These are phyloP conservation scores for Epizoanthus illoricatus DNA, from an alignment of 92 coral and sea anemone species.

Conservation along the genomic window DNA sequence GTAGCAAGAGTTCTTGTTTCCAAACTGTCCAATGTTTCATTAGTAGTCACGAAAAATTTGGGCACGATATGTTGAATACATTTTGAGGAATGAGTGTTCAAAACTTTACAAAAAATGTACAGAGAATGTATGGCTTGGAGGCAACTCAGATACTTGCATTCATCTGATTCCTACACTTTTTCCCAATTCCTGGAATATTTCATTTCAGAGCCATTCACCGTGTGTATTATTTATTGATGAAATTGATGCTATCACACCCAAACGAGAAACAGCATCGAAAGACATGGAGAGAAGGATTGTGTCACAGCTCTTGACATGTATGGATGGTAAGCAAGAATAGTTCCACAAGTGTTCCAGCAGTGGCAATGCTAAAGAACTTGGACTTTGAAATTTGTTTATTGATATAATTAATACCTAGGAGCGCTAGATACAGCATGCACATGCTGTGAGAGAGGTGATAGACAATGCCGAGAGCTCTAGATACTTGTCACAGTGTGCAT, in stretches of 20 bases:
- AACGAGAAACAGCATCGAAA: constrained; percentile 96
- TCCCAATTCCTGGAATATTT: background rate
- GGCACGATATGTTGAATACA: too few relatives aligned
- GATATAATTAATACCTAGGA: too few relatives aligned
- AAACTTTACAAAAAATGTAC: too few relatives aligned
- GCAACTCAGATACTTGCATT: background rate
- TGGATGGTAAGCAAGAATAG: constrained; percentile 74
- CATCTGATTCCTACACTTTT: background rate
- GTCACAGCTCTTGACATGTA: constrained; percentile 89
- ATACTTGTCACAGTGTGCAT: background rate
- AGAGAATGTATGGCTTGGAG: too few relatives aligned
- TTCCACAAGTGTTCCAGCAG: too few relatives aligned
- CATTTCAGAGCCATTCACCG: constrained; percentile 73
- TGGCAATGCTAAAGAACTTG: background rate
- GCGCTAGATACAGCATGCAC: too few relatives aligned
- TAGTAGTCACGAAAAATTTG: background rate
- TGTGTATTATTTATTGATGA: constrained; percentile 96
- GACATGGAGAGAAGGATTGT: constrained; percentile 98
- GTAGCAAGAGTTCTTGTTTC: background rate
- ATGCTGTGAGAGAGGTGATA: too few relatives aligned
- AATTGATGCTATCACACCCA: constrained; percentile 96
- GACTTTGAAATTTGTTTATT: too few relatives aligned
- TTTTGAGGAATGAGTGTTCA: too few relatives aligned
- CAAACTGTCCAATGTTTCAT: too few relatives aligned
- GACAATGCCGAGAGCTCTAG: too few relatives aligned